These are phyloP conservation scores for Drosophila algonquin DNA, from an alignment of 2,888 invertebrate species.

Conservation along the genomic window DNA sequence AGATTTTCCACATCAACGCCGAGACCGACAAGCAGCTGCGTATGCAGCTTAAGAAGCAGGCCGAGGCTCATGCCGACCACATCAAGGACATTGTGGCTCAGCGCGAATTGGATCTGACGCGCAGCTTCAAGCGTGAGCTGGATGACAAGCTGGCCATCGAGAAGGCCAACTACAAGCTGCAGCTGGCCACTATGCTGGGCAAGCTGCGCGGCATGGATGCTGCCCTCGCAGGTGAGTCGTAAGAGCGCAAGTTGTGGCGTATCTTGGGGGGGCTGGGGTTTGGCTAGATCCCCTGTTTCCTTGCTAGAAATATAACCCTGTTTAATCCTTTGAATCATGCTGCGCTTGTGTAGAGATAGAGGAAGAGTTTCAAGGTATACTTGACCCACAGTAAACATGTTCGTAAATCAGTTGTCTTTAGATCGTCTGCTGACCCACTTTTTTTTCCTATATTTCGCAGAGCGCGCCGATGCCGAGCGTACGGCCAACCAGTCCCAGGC, in stretches of 20 bases:
- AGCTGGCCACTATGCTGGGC: constrained; percentile 90
- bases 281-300: constrained; percentile 6
- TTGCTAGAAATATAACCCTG: constrained; percentile 27
- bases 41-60: constrained; percentile 91
- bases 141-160: constrained; percentile 89
- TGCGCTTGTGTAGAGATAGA: constrained; percentile 81
- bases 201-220: constrained; percentile 91
- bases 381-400: neutral
- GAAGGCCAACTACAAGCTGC: constrained; percentile 87
- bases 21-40: constrained; percentile 90
- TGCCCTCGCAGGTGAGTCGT: constrained; percentile 88
- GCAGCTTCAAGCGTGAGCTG: constrained; percentile 85
- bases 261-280: neutral
- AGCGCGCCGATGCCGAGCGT: constrained; percentile 89
- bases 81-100: constrained; percentile 88
- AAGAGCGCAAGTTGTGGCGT: neutral
- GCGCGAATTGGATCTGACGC: constrained; percentile 85
- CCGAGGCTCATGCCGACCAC: constrained; percentile 93
- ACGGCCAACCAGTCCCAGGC: constrained; percentile 92
- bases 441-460: constrained; percentile 82
- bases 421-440: neutral
- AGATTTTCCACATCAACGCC: constrained; percentile 87
- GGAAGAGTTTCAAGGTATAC: constrained; percentile 83
- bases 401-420: neutral
- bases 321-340: constrained; percentile 51